Evolutionary conservation across 2,888 invertebrate genomes (phyloP).

Genomic region (Hydraecia micacea): DNA sequence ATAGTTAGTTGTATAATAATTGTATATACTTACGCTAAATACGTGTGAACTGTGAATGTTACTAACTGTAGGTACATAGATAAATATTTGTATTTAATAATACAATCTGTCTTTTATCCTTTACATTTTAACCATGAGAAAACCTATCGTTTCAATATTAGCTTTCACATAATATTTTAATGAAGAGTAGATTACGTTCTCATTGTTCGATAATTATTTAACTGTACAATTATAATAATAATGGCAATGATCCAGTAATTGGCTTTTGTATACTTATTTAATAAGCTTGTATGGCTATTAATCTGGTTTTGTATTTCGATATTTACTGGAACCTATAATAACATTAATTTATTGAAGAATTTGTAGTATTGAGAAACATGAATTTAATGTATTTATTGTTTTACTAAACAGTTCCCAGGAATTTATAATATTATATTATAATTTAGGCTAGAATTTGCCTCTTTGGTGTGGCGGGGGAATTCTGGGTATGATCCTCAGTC

Average conservation of each 20-base stretch:
- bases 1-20: background rate
- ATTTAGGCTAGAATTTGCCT: background rate
- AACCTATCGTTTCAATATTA: background rate
- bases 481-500: background rate
- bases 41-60: too few relatives aligned
- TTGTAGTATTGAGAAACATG: background rate
- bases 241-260: conserved; percentile 59
- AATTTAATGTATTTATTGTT: background rate
- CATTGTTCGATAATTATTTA: background rate
- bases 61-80: too few relatives aligned
- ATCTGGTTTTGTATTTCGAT: conserved; percentile 22
- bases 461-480: too few relatives aligned
- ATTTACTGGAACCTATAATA: background rate
- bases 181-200: background rate
- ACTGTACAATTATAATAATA: conserved; percentile 11
- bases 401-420: background rate
- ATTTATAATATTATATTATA: background rate
- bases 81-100: background rate
- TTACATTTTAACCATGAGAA: background rate
- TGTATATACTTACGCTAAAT: too few relatives aligned
- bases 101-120: background rate
- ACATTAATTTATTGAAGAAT: conserved; percentile 3
- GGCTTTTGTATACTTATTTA: conserved; percentile 57
- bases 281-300: conserved; percentile 38
- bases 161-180: background rate